phyloP scores from a whole-genome alignment of 1,140 invertebrate genomes.

The Bombus impatiens region DNA sequence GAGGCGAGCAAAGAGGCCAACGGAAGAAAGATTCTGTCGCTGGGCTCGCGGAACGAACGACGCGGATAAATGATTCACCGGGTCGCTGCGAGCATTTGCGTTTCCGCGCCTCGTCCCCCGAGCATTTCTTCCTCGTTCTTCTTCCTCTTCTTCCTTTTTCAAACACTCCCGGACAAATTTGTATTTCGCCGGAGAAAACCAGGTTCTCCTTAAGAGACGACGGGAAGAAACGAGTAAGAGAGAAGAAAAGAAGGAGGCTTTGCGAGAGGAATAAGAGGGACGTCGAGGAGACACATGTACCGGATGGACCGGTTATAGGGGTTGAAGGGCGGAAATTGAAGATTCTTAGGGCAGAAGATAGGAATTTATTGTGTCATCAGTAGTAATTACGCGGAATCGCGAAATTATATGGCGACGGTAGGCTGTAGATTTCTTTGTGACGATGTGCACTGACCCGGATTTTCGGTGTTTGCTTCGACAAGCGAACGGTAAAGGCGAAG shows the following conservation, averaged over 20 bases:
- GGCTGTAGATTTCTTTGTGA: constrained; percentile 10
- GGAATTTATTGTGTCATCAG: constrained; percentile 31
- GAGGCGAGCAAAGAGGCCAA: constrained; percentile 1
- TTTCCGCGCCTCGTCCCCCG: constrained; percentile 32
- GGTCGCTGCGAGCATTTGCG: constrained; percentile 13
- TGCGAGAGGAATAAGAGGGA: neutral
- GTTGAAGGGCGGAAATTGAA: neutral
- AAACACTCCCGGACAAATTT: constrained; percentile 19
- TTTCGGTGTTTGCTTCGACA: neutral
- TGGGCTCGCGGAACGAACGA: constrained; percentile 16
- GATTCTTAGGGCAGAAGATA: neutral
- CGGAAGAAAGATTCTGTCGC: constrained; percentile 22
- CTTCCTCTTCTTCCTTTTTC: neutral
- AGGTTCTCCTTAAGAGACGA: neutral
- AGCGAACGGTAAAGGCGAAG: neutral
- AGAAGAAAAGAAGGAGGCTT: neutral
- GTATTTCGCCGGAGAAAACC: constrained; percentile 22
- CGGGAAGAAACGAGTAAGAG: too few species aligned
- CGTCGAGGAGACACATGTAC: neutral
- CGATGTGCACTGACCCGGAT: constrained; percentile 38
- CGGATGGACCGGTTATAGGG: neutral
- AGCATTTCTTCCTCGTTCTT: neutral
- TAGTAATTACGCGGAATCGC: constrained; percentile 37
- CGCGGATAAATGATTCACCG: constrained; percentile 46
- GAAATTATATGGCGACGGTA: constrained; percentile 14